Evolutionary conservation across 1,140 invertebrate genomes (phyloP), one percentile per base, ranked within the genome.

Genomic region (Rhyacophila brunnea): DNA sequence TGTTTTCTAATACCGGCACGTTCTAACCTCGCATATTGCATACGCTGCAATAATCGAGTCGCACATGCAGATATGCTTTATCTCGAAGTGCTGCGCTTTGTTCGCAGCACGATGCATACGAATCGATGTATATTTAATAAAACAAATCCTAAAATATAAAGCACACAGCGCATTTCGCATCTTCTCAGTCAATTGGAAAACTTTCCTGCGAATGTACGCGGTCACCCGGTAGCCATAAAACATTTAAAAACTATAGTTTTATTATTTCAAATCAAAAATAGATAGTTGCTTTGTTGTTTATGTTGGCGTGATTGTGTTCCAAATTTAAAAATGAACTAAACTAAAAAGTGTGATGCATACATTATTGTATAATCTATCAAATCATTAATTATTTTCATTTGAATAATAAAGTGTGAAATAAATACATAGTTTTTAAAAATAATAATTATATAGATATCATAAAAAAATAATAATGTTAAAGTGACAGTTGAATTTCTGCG

Each of bases 41-140:
- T 53, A 44, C 17, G 38, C 19, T 14, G 38, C 38, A 51, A 19
- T 51, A 36, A 18, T 18, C 35, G 17, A 51, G 15, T 51, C 35
- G 47, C 28, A 51, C 50, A 53, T 53, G 18, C 50, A 53, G 50
- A 53, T 53, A 53, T 43, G 50, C 36, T 53, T 53, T 53, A 53
- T 53, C 50, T 53, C 38, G 7, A 19, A 20, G 9, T 23, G 50
- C 13, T 9, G 36, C 50, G 50, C 50, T 53, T 53, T 53, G 50
- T 53, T 53, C 50, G 18, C 19, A 28, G 40, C 38, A 42, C 40
- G 50, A 15, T 17, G 13, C 18, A 11, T 19, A 19, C 43, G 18
- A 34, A 14, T 35, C 35, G 48, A 40, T 49, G 13, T 32, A 35
- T 15, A 44, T 18, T 35, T 34, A 17, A 19, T 40, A 20, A 28